Percentiles rank a stretch among this genome's conserved stretches.
These are phyloP conservation scores for Malurus elegans DNA, from an alignment of 2,113 vertebrate genomes.

Conservation along the genomic window DNA sequence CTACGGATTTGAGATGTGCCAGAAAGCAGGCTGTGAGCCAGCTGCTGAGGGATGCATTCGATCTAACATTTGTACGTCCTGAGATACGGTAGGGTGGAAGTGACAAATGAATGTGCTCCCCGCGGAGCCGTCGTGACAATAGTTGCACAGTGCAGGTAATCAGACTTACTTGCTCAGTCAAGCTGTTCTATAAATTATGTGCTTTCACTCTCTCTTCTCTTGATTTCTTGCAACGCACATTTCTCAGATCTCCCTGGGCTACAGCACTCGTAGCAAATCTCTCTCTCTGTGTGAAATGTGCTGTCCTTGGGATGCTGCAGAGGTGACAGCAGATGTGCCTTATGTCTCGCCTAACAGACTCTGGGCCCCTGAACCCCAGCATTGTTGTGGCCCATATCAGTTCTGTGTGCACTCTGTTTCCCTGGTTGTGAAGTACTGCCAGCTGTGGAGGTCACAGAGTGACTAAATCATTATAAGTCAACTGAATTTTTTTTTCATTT, in stretches of 20 bases:
- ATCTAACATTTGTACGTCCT: background rate
- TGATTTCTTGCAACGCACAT: background rate
- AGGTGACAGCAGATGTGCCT: background rate
- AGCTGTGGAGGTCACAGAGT: background rate
- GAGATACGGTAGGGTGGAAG: background rate
- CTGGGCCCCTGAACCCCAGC: background rate
- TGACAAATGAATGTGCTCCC: background rate
- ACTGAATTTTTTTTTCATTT: background rate
- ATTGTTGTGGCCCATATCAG: background rate
- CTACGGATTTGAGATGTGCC: background rate
- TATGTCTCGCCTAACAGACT: background rate
- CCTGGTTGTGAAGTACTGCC: background rate
- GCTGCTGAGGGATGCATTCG: background rate
- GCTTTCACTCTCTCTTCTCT: slow-evolving; percentile 1
- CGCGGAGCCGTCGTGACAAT: background rate
- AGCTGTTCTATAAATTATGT: slow-evolving; percentile 7
- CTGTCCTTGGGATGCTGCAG: background rate
- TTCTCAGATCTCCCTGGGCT: background rate
- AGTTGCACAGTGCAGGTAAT: background rate
- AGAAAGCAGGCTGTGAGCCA: background rate
- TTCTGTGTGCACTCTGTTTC: background rate
- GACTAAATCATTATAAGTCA: background rate
- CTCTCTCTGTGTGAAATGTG: background rate
- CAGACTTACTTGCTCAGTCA: slow-evolving; percentile 6
- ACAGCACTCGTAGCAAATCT: background rate